Conservation (phyloP, 2,113 vertebrate species). For the Crypturellus undulatus region DNA sequence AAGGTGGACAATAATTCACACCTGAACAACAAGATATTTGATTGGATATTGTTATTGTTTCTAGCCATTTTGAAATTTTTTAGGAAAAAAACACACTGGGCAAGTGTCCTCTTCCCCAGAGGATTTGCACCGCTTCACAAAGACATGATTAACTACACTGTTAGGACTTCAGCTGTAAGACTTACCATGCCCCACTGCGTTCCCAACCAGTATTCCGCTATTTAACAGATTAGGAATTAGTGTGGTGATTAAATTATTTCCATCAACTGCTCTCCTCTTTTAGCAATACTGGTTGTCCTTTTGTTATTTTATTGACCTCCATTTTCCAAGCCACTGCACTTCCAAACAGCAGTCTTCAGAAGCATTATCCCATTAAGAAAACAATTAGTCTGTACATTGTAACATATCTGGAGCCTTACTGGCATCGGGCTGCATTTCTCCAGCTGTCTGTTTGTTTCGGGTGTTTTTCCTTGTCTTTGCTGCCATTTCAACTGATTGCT, state of each 20-base stretch:
- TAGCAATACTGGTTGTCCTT: slow-evolving; percentile 11
- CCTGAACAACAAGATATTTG: not conserved
- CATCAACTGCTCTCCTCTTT: slow-evolving; percentile 22
- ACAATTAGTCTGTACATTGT: slow-evolving; percentile 24
- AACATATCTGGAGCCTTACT: not conserved
- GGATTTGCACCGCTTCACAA: not conserved
- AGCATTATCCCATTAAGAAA: slow-evolving; percentile 23
- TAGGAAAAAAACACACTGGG: not conserved
- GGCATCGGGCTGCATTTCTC: not conserved
- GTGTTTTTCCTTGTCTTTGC: not conserved
- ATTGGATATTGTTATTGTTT: not conserved
- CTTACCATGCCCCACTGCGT: not conserved
- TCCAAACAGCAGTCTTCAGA: slow-evolving; percentile 33
- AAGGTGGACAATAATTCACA: not conserved
- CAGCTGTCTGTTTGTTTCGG: not conserved
- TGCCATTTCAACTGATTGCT: not conserved
- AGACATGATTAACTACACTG: not conserved
- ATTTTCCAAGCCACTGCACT: slow-evolving; percentile 55
- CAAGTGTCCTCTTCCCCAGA: not conserved
- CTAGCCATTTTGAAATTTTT: not conserved
- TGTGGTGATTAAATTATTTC: slow-evolving; percentile 52
- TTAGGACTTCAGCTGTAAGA: slow-evolving; percentile 6
- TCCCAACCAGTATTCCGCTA: not conserved
- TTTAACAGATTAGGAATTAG: slow-evolving; percentile 47
- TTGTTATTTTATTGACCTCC: slow-evolving; percentile 52